Percentiles rank a stretch among this genome's conserved stretches.
phyloP scores from a whole-genome alignment of 2,888 invertebrate genomes.

The Meandrusa payeni region DNA sequence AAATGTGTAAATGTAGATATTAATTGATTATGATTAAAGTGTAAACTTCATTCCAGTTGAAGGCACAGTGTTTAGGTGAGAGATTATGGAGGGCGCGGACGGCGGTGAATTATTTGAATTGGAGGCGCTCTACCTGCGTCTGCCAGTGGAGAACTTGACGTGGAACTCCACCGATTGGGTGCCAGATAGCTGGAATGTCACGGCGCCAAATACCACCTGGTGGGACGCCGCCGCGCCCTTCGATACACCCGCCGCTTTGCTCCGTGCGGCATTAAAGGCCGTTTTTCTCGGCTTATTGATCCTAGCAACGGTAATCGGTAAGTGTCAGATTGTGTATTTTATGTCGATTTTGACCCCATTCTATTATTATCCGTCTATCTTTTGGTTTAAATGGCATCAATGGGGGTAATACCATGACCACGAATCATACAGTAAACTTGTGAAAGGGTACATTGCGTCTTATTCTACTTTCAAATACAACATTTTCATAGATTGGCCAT shows the following conservation, averaged over 20 bases:
- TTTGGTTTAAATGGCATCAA: too few relatives aligned
- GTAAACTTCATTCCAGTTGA: slow-evolving; percentile 46
- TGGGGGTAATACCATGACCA: too few relatives aligned
- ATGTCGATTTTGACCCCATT: too few relatives aligned
- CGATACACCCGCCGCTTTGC: slow-evolving; percentile 75
- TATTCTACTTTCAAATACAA: too few relatives aligned
- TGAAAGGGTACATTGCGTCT: too few relatives aligned
- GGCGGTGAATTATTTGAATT: slow-evolving; percentile 64
- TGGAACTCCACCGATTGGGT: slow-evolving; percentile 62
- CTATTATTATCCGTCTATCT: too few relatives aligned
- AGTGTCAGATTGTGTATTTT: slow-evolving; percentile 31
- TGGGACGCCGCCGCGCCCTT: slow-evolving; percentile 69
- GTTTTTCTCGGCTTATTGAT: slow-evolving; percentile 81
- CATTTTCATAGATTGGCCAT: too few relatives aligned
- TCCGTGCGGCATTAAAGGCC: slow-evolving; percentile 83
- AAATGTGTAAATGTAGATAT: too few relatives aligned
- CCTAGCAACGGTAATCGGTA: slow-evolving; percentile 83
- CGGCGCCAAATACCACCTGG: slow-evolving; percentile 60
- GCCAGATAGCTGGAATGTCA: slow-evolving; percentile 55
- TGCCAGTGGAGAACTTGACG: slow-evolving; percentile 56
- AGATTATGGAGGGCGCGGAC: slow-evolving; percentile 75
- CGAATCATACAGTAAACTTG: too few relatives aligned
- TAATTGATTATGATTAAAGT: too few relatives aligned
- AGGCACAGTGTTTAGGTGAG: slow-evolving; percentile 64
- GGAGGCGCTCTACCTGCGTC: slow-evolving; percentile 64